These are phyloP conservation scores for Bucorvus abyssinicus DNA, from an alignment of 2,797 vertebrate genomes.

Conservation along the genomic window DNA sequence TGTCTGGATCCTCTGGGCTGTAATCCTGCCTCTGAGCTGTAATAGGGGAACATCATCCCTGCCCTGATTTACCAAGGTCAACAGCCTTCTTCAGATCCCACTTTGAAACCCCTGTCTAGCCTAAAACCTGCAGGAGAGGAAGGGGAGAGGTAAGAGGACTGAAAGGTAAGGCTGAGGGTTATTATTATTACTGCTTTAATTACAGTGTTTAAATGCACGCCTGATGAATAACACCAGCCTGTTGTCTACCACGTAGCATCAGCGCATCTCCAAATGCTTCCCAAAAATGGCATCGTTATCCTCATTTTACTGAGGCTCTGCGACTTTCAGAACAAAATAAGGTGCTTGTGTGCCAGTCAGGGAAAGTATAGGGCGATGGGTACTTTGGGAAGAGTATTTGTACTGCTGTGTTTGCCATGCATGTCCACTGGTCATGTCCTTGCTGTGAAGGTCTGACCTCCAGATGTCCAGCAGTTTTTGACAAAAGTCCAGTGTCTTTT, in stretches of 20 bases:
- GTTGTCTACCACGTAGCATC: not conserved
- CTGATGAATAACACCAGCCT: not conserved
- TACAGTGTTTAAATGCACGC: not conserved
- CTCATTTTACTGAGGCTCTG: not conserved
- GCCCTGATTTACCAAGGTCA: not conserved
- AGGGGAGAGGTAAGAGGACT: not conserved
- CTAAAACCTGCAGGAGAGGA: not conserved
- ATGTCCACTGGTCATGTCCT: not conserved
- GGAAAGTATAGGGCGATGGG: not conserved
- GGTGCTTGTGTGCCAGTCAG: not conserved
- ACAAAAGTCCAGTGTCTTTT: constrained; percentile 30
- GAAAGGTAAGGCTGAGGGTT: not conserved
- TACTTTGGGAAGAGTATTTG: not conserved
- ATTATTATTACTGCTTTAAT: not conserved
- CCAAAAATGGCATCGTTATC: not conserved
- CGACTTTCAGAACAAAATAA: not conserved
- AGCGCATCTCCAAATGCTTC: not conserved
- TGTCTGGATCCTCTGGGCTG: not conserved
- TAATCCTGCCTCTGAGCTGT: not conserved
- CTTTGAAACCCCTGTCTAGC: not conserved
- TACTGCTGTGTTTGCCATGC: not conserved
- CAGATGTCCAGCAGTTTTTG: constrained; percentile 44
- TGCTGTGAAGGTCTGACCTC: not conserved
- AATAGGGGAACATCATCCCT: not conserved
- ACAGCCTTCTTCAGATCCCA: not conserved